Conservation (phyloP, 1,140 invertebrate genomes). For the Batillaria attramentaria region DNA sequence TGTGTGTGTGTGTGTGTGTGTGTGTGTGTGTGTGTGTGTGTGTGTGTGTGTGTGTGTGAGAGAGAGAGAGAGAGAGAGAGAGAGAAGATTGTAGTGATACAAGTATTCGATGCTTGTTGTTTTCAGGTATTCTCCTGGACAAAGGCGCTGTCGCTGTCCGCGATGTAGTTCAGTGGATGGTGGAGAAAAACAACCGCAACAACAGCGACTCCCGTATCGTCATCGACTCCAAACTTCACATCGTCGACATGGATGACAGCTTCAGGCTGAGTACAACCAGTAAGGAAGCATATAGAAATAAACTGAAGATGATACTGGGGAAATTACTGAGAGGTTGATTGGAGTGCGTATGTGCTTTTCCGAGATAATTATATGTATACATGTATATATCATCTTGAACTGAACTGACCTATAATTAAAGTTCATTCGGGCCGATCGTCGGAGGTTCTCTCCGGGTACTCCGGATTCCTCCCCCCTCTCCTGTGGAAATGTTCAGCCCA, state of each 20-base stretch:
- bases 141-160: slow-evolving; percentile 20
- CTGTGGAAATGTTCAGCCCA: too few relatives aligned
- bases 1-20: background rate
- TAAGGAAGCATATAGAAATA: too few relatives aligned
- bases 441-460: too few relatives aligned
- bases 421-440: too few relatives aligned
- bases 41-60: slow-evolving; percentile 11
- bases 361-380: too few relatives aligned
- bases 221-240: slow-evolving; percentile 14
- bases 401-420: too few relatives aligned
- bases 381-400: too few relatives aligned
- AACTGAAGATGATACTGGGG: too few relatives aligned
- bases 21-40: slow-evolving; percentile 16
- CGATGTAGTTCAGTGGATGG: slow-evolving; percentile 7
- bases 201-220: slow-evolving; percentile 31
- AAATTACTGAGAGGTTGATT: too few relatives aligned
- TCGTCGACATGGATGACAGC: slow-evolving; percentile 37
- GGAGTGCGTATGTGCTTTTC: background rate
- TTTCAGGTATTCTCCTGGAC: slow-evolving; percentile 35
- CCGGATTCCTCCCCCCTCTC: too few relatives aligned
- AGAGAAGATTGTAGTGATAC: background rate
- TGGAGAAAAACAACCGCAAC: slow-evolving; percentile 31
- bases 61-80: background rate
- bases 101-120: background rate
- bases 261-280: slow-evolving; percentile 39